Base-by-base conservation (phyloP, 2,888 invertebrate genomes). In the Nomada fucata region DNA sequence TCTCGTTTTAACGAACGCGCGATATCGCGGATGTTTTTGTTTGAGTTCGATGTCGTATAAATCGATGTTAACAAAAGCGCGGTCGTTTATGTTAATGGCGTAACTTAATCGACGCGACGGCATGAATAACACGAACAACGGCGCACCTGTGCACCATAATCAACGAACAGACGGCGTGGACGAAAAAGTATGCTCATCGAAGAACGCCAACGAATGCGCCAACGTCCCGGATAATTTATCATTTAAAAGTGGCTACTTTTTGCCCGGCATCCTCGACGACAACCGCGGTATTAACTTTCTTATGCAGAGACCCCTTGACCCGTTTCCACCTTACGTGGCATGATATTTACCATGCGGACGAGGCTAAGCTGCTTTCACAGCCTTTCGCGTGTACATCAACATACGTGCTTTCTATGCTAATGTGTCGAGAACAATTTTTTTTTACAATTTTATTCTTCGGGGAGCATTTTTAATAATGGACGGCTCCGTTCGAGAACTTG, bases 241-340 rank as follows among this genome's bases (percentile, higher is more conserved):
- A 85, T 85, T 87, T 83, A 79, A 86, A 86, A 81, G 87, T 79
- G 75, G 75, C 72, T 65, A 9, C 69, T 85, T 87, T 79, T 83
- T 87, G 60, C 50, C 52, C 29, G 36, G 29, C 80, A 50, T 63
- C 47, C 81, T 36, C 74, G 69, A 73, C 77, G 75, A 86, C 85
- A 80, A 63, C 72, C 69, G 29, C 64, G 80, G 65, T 80, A 86
- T 86, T 85, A 86, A 85, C 87, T 86, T 86, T 86, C 86, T 86
- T 86, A 86, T 60, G 74, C 59, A 55, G 65, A 72, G 55, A 76
- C 63, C 71, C 63, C 87, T 83, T 80, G 83, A 83, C 84, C 84
- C 63, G 71, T 71, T 83, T 84, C 73, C 75, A 76, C 70, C 70
- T 79, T 82, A 86, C 69, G 76, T 69, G 79, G 15, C n/a, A 65